Conservation (phyloP, 2,113 vertebrate genomes). For the Lonchura striata region DNA sequence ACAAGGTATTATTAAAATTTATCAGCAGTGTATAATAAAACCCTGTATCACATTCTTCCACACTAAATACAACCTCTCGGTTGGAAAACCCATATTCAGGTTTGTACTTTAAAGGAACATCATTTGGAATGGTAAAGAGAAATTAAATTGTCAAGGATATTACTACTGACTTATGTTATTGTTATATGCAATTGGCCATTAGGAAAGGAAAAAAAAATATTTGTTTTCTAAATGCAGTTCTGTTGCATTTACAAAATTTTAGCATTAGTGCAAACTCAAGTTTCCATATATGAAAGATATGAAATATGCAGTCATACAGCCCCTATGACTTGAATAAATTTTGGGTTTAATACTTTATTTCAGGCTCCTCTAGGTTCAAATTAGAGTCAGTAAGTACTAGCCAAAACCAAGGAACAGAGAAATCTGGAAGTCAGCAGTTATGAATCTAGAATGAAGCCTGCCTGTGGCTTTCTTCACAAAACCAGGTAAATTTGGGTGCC, state of each 20-base stretch:
- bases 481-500: background rate
- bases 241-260: background rate
- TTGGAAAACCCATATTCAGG: background rate
- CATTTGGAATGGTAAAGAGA: background rate
- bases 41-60: background rate
- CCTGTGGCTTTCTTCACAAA: background rate
- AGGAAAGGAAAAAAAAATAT: background rate
- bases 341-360: background rate
- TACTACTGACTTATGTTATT: background rate
- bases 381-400: background rate
- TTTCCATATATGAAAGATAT: background rate
- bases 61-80: background rate
- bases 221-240: background rate
- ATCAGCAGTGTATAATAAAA: background rate
- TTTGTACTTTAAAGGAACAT: background rate
- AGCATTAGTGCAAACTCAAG: background rate
- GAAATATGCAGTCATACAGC: background rate
- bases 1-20: background rate
- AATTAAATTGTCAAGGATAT: background rate
- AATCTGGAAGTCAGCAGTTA: background rate
- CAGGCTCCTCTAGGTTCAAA: background rate
- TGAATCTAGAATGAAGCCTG: background rate
- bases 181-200: background rate
- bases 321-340: background rate
- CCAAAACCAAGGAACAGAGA: background rate